Percentiles rank a stretch among this genome's conserved stretches.
Conservation (phyloP, 2,113 vertebrate genomes). For the Notechis scutatus region DNA sequence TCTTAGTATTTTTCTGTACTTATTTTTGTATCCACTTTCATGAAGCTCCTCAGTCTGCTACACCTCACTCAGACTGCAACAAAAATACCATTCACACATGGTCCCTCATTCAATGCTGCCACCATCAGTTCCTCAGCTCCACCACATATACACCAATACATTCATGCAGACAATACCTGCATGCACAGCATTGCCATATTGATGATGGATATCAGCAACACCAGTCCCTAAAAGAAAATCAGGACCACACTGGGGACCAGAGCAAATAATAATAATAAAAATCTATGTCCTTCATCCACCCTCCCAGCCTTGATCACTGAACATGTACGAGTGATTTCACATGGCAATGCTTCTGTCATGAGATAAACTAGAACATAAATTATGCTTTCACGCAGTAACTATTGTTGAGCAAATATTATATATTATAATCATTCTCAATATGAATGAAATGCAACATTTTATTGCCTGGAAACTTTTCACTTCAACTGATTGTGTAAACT, state of each 20-base stretch:
- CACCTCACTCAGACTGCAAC: slow-evolving; percentile 1
- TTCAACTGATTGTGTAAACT: not conserved
- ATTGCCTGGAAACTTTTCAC: not conserved
- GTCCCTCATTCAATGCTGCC: not conserved
- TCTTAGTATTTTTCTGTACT: not conserved
- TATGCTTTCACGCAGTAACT: not conserved
- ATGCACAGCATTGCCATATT: slow-evolving; percentile 24
- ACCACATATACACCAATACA: not conserved
- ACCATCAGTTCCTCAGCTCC: slow-evolving; percentile 8
- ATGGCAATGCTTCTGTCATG: not conserved
- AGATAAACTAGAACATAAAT: not conserved
- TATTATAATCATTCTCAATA: not conserved
- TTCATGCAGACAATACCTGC: slow-evolving; percentile 24
- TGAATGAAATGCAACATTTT: not conserved
- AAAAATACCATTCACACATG: not conserved
- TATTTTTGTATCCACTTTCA: not conserved
- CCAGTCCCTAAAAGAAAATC: slow-evolving; percentile 20
- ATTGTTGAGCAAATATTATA: not conserved
- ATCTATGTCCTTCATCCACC: slow-evolving; percentile 2
- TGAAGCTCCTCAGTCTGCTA: not conserved
- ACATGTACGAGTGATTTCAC: not conserved
- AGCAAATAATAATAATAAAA: slow-evolving; percentile 32
- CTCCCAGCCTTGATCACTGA: not conserved
- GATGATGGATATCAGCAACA: slow-evolving; percentile 15
- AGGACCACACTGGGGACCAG: slow-evolving; percentile 7